Base-by-base conservation (phyloP, 2,113 vertebrate species). In the Myotis lucifugus region DNA sequence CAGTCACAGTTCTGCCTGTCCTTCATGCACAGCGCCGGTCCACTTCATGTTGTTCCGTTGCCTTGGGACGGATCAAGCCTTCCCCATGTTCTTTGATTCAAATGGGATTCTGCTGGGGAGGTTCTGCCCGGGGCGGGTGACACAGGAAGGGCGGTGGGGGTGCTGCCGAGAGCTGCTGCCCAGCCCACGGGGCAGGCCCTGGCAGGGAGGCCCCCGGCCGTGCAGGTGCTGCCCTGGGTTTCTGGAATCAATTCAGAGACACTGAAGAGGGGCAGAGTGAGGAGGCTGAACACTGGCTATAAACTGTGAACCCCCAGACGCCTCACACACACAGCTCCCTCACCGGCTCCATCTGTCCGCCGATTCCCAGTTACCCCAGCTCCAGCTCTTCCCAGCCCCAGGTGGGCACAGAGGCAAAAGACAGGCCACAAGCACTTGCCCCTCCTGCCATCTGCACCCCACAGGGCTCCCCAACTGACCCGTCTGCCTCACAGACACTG, bases 31-130 rank as follows among this genome's bases (percentile, higher is more conserved):
- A 46, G 42, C 72, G 78, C 34, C 0, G 90, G 77, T 88, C 3
- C 2, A 37, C 48, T 81, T 37, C 59, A 85, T 32, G 70, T 23
- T 93, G 66, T 21, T 90, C 92, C 77, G 72, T 66, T 54, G 17
- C 85, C 93, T 97, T 93, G 92, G 40, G n/a, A 85, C 6, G 78
- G 76, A 84, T 0, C 0, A 50, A 81, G 90, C 92, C 92, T 93
- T 95, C 74, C 82, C 95, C 88, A 0, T 29, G 97, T 96, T 93
- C 50, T 94, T 96, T 76, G 93, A n/a, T 84, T 93, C 81, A 93
- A 84, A 89, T 81, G 97, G 90, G 81, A 92, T 93, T 96, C 67
- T 88, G 93, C 93, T 95, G 92, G 85, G 92, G 70, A 74, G 91
- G 73, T 78, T 74, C 91, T 42, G 91, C 92, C 94, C 88, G 83